phyloP scores from a whole-genome alignment of 1,140 invertebrate species.

The Paraescarpia echinospica region DNA sequence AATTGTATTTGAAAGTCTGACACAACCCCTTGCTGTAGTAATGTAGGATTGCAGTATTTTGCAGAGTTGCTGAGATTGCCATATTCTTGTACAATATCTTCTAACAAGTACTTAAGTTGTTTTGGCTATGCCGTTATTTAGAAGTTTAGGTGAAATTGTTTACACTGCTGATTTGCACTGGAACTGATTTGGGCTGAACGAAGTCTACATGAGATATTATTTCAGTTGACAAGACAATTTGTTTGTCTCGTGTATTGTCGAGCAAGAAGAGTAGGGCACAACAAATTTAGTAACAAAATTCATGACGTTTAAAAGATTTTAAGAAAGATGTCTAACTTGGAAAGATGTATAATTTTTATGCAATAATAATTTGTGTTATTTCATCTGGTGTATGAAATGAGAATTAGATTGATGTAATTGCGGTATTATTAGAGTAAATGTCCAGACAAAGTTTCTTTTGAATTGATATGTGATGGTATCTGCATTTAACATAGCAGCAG shows the following conservation, averaged over 20 bases:
- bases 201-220: too few relatives aligned
- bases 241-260: neutral
- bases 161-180: neutral
- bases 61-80: too few relatives aligned
- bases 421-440: neutral
- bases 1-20: neutral
- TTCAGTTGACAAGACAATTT: neutral
- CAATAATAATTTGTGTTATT: neutral
- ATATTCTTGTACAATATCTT: neutral
- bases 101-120: neutral
- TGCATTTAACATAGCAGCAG: neutral
- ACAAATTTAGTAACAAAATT: too few relatives aligned
- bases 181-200: too few relatives aligned
- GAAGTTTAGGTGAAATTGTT: neutral
- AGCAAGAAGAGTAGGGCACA: neutral
- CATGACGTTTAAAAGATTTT: too few relatives aligned
- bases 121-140: neutral
- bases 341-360: neutral
- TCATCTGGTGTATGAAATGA: neutral
- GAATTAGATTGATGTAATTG: neutral
- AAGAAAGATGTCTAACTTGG: neutral
- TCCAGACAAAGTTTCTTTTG: neutral
- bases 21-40: neutral
- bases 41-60: neutral
- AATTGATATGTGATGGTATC: neutral